Percentiles rank a stretch among this genome's conserved stretches.
Conservation (phyloP, 2,888 invertebrate species). For the Acleris emargana region DNA sequence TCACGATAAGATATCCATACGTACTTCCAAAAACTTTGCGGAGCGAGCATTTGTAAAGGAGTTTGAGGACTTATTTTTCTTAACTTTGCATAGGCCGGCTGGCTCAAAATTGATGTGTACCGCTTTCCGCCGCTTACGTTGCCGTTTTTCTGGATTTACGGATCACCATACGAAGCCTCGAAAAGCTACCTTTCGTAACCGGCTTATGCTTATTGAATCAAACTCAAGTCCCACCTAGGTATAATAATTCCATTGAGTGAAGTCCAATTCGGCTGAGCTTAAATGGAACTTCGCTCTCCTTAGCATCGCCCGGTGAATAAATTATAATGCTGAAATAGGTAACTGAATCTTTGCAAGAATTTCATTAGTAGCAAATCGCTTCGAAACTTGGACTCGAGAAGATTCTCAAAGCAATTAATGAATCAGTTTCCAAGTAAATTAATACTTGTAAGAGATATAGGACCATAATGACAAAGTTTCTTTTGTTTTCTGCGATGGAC, state of each 20-base stretch:
- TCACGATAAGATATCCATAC: not conserved
- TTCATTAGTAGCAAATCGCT: constrained; percentile 34
- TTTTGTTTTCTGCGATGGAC: constrained; percentile 29
- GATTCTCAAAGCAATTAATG: constrained; percentile 36
- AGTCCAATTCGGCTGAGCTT: constrained; percentile 25
- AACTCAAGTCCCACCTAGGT: constrained; percentile 20
- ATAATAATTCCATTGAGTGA: constrained; percentile 30
- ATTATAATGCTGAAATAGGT: constrained; percentile 31
- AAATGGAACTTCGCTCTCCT: constrained; percentile 26
- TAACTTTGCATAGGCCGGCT: constrained; percentile 27
- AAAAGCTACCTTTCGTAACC: constrained; percentile 40
- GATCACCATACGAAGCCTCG: constrained; percentile 35
- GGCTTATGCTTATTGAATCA: constrained; percentile 37
- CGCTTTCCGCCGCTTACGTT: constrained; percentile 46
- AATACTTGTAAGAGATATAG: constrained; percentile 32
- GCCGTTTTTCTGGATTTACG: constrained; percentile 49
- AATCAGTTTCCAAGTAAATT: constrained; percentile 35
- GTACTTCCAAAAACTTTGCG: not conserved
- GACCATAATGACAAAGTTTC: constrained; percentile 36
- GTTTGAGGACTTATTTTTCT: constrained; percentile 23
- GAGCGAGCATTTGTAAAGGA: constrained; percentile 27
- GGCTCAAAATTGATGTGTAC: constrained; percentile 35
- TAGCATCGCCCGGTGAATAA: constrained; percentile 26
- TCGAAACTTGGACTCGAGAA: constrained; percentile 32
- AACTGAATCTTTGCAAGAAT: constrained; percentile 25